Evolutionary conservation across 64 coral and sea anemone species (phyloP), one percentile per base, ranked within the genome.

Genomic region (Stylophora pistillata): DNA sequence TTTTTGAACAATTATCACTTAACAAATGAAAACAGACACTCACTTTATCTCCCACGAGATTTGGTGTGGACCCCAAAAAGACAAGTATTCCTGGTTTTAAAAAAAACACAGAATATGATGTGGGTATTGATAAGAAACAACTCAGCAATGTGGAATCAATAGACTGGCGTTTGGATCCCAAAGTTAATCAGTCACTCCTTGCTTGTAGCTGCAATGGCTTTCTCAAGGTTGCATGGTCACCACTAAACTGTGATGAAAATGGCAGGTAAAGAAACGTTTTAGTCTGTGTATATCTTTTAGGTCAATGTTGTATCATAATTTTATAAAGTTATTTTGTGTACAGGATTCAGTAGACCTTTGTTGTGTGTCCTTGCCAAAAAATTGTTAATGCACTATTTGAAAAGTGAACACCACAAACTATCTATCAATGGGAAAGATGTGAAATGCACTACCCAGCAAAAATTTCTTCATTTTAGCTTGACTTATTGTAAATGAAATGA

Each of bases 211-310:
- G 23, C 10, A 68, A 65, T 56, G 62, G 68, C 37, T 89, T 93
- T 93, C 70, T 71, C 55, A 88, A 86, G 34, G 78, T 82, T n/a
- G 86, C 78, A n/a, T 93, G 91, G 91, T 93, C 91, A 27, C 91
- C 91, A 4, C 56, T 81, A n/a, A 87, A 81, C 23, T 88, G 87
- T 71, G 91, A 93, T 56, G 26, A 2, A 1, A 82, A 70, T 72
- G 58, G 88, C 55, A 90, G 88, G 88, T 90, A 90, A 10, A n/a
- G 3, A 47, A 0, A 47, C 7, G 7, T 47, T 47, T 47, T 7
- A 47, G 3, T 47, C 7, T 47, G 37, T 7, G 7, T 30, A 2
- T 34, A 9, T 14, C 53, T 66, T 37, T 14, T 33, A 4, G 47
- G 12, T 16, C 20, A 37, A 13, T 88, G 70, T 21, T 56, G 21